Evolutionary conservation across 2,888 invertebrate species (phyloP), one percentile per base, ranked within the genome.

Genomic region (Tetropium fuscum): DNA sequence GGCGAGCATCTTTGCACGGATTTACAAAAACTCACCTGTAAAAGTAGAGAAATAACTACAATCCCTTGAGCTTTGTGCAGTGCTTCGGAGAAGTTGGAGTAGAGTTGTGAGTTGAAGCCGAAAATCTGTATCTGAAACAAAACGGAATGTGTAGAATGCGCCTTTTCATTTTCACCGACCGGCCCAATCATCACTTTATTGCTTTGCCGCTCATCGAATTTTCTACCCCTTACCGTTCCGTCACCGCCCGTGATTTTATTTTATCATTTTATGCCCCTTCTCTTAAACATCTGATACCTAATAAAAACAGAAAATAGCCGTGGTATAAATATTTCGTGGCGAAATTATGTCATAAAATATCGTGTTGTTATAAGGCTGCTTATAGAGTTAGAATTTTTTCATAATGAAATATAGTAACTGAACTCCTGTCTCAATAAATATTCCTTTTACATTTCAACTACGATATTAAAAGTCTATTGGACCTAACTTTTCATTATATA

Each of bases 21-120:
- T n/a, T n/a, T n/a, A n/a, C n/a, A 66, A 68, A 53, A 51, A 78
- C 83, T 83, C 86, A 98, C 98, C 93, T 98, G 97, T 72, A 98
- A 85, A 73, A 98, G 88, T 69, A 98, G 87, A 63, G 97, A 94
- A 78, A 98, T 92, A 64, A 95, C 97, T 70, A 97, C 94, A 79
- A 98, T 91, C 76, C 98, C 98, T 82, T 97, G 94, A 64, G 97
- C 95, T 80, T 94, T 91, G 80, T 93, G 92, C 75, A 95, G 86
- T 66, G 98, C 98, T 83, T 97, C 95, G 56, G 96, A 93, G 84
- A 96, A 95, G 86, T 98, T 98, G 77, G 91, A 90, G 86, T 98
- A 98, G 71, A 98, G 88, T 84, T 98, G 97, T 60, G 95, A 94
- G 85, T 98, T 98, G 87, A 95, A 98, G 75, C 97, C 98, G 84